Evolutionary conservation across 2,113 vertebrate species (phyloP), one percentile per base, ranked within the genome.

Genomic region (Vidua macroura): DNA sequence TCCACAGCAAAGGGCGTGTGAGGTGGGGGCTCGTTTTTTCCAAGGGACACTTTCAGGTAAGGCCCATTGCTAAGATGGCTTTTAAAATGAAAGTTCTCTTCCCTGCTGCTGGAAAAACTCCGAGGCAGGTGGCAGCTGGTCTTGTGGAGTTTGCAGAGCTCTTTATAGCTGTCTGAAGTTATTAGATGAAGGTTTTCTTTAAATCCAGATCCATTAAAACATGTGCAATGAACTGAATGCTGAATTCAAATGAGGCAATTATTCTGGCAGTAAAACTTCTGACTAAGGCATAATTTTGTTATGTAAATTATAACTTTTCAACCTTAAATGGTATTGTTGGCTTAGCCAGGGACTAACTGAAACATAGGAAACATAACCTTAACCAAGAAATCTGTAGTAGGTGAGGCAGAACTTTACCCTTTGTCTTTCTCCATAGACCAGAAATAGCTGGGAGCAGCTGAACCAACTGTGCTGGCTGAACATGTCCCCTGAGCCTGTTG

Each of bases 271-370:
- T 81, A 86, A 93, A 94, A 94, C 77, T 96, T 96, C 91, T 94
- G 93, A 95, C 88, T 94, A 88, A 95, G 86, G 90, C 93, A 86
- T 80, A 91, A 97, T 93, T 97, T 92, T 76, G 44, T 94, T 90
- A 95, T 91, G 90, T 92, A 96, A 93, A 94, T 92, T 75, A 52
- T 24, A 94, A 96, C 90, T 94, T 96, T 72, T 96, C 88, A 93
- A 43, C 95, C 80, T 92, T 84, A 94, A 94, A 94, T 82, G 74
- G 88, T 95, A 41, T 49, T 82, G 93, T 90, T 95, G 92, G 88
- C 93, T 14, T 39, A 75, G 66, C 44, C 56, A 11, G 83, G 37
- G 60, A 81, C 92, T 86, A 78, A 86, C 90, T 78, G 80, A 88
- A 96, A 92, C 83, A 49, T 1, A 52, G 88, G 94, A 94, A 95